phyloP scores from a whole-genome alignment of 2,888 invertebrate species.

The Synanthedon andrenaeformis region DNA sequence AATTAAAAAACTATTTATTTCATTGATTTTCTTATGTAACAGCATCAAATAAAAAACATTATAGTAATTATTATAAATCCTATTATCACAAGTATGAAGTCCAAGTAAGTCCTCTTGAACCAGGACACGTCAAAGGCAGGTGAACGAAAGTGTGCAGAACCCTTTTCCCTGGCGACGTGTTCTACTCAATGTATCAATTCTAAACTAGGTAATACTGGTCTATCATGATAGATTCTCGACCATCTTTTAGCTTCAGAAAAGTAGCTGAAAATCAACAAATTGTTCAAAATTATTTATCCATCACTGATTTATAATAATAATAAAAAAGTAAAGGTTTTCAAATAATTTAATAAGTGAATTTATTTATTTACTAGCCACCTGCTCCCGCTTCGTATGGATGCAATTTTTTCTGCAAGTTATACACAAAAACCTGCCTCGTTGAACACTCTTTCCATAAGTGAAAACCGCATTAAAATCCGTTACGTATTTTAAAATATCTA shows the following conservation, averaged over 20 bases:
- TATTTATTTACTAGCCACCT: too few species aligned
- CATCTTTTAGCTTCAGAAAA: background rate
- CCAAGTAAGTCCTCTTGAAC: conserved; percentile 5
- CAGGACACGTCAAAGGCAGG: conserved; percentile 5
- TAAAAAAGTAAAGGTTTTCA: background rate
- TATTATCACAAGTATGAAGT: background rate
- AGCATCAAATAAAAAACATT: background rate
- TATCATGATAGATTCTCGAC: conserved; percentile 8
- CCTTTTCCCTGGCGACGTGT: conserved; percentile 4
- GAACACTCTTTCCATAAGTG: too few species aligned
- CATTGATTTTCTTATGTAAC: too few species aligned
- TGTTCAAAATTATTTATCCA: background rate
- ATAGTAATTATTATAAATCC: conserved; percentile 1
- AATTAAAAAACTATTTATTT: too few species aligned
- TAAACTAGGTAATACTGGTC: conserved; percentile 3
- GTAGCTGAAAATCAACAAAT: background rate
- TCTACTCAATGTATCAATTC: conserved; percentile 9
- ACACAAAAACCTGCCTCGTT: too few species aligned
- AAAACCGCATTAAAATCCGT: too few species aligned
- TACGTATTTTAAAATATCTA: too few species aligned
- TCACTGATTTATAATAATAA: background rate
- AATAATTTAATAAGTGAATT: too few species aligned
- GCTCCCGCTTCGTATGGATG: too few species aligned
- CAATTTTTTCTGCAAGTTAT: too few species aligned
- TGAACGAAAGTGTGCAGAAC: conserved; percentile 7